Evolutionary conservation across 1,140 invertebrate species (phyloP).

Genomic region (Temnothorax curvispinosus): DNA sequence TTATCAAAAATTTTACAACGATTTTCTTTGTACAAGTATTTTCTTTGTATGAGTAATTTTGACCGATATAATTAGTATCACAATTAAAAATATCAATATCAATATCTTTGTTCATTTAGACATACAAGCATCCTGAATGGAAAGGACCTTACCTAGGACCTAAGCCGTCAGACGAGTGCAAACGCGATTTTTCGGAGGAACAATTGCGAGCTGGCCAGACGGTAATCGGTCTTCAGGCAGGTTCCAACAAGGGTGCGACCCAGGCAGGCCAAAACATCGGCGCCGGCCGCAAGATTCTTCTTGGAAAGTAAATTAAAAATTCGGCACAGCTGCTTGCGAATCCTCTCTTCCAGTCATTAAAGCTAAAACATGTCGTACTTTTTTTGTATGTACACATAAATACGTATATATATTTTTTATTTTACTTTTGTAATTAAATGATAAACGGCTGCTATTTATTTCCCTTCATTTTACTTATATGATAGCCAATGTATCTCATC

Average conservation of each 20-base stretch:
- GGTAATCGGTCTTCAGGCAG: slow-evolving; percentile 96
- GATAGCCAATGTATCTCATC: background rate
- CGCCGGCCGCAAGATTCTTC: slow-evolving; percentile 93
- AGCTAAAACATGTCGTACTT: slow-evolving; percentile 61
- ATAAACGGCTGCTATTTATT: slow-evolving; percentile 65
- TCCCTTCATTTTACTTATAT: background rate
- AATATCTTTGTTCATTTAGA: slow-evolving; percentile 84
- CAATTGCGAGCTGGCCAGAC: slow-evolving; percentile 93
- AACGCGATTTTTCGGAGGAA: slow-evolving; percentile 95
- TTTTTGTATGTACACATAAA: slow-evolving; percentile 75
- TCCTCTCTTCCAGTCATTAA: slow-evolving; percentile 66
- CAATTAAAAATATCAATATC: slow-evolving; percentile 53
- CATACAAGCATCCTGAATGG: slow-evolving; percentile 95
- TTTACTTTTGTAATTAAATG: slow-evolving; percentile 80
- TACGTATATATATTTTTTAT: slow-evolving; percentile 75
- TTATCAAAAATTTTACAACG: background rate
- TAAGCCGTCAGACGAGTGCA: slow-evolving; percentile 94
- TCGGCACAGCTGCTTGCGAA: slow-evolving; percentile 16
- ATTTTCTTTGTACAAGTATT: background rate
- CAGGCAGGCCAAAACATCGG: slow-evolving; percentile 97
- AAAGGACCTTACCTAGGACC: slow-evolving; percentile 94
- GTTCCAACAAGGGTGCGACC: slow-evolving; percentile 95
- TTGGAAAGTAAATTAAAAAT: slow-evolving; percentile 89
- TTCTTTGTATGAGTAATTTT: background rate
- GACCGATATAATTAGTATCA: background rate